Conservation (phyloP, 2,888 invertebrate genomes). For the Myathropa florea region DNA sequence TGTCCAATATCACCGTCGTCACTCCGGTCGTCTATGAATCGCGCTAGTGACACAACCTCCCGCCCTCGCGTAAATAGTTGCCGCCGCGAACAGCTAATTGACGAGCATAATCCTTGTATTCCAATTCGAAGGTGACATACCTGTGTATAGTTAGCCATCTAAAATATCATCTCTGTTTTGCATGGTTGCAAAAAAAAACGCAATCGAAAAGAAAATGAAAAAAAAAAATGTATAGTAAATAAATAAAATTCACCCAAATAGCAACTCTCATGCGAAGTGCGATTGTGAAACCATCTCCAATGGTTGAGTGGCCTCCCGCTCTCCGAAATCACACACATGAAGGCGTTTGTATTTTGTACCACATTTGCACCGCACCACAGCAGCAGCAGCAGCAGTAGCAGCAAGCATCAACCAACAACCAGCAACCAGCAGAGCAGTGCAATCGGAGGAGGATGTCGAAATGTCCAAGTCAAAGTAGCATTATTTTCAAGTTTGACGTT, state of each 20-base stretch:
- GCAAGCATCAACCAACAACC: background rate
- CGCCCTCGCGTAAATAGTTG: constrained; percentile 62
- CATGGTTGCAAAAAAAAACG: background rate
- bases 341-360: constrained; percentile 42
- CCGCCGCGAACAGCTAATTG: constrained; percentile 38
- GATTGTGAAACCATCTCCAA: constrained; percentile 66
- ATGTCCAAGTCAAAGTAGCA: constrained; percentile 47
- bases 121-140: constrained; percentile 59
- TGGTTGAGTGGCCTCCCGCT: constrained; percentile 65
- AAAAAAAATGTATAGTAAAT: constrained; percentile 23
- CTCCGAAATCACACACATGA: constrained; percentile 62
- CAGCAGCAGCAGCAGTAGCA: background rate
- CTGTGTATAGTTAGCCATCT: constrained; percentile 11
- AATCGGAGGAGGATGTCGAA: constrained; percentile 67
- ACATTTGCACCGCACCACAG: constrained; percentile 45
- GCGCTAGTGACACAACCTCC: constrained; percentile 54
- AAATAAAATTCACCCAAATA: constrained; percentile 35
- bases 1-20: constrained; percentile 51
- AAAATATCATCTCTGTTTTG: background rate
- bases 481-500: constrained; percentile 66
- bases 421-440: constrained; percentile 30
- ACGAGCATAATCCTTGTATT: constrained; percentile 47
- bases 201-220: background rate
- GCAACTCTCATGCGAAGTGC: constrained; percentile 40
- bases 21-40: constrained; percentile 56